Evolutionary conservation across 1,140 invertebrate genomes (phyloP), one percentile per base, ranked within the genome.

Genomic region (Chionoecetes opilio): DNA sequence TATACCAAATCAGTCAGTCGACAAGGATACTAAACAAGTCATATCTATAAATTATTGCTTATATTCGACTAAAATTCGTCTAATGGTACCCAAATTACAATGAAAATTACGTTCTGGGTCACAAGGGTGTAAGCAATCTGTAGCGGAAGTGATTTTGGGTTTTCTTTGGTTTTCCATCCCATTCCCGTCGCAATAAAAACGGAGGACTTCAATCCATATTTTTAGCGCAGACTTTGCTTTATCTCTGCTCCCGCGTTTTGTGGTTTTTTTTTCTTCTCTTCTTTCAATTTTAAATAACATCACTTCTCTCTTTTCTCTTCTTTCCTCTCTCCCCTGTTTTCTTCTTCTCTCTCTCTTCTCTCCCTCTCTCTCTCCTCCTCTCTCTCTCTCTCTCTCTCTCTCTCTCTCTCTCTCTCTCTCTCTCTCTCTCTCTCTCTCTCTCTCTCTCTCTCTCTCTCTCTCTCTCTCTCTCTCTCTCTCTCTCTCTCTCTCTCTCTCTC

Each of bases 371-470:
- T 41, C 89, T 91, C 37, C 46, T 38, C 46, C 37, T 91, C 90
- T 35, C 46, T 75, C 53, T 75, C 46, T 82, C 46, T 82, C 46
- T 82, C n/a, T 82, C 90, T 75, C 89, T 75, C 89, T 75, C 89
- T 91, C 89, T 91, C 89, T 91, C 89, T 91, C 89, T 91, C 89
- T 91, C 90, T 34, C 63, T 82, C 90, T 92, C 53, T 92, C 63
- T 89, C 34, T 89, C 87, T 88, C 86, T 88, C 86, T 38, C 32
- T 32, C 31, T n/a, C n/a, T n/a, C n/a, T n/a, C n/a, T n/a, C n/a
- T n/a, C n/a, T n/a, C n/a, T n/a, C n/a, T n/a, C n/a, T n/a, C n/a
- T n/a, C n/a, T n/a, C n/a, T n/a, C n/a, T n/a, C n/a, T n/a, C n/a
- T n/a, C n/a, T n/a, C n/a, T n/a, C n/a, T n/a, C n/a, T n/a, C n/a